phyloP scores from a whole-genome alignment of 2,797 vertebrate genomes.

The Morus bassanus region DNA sequence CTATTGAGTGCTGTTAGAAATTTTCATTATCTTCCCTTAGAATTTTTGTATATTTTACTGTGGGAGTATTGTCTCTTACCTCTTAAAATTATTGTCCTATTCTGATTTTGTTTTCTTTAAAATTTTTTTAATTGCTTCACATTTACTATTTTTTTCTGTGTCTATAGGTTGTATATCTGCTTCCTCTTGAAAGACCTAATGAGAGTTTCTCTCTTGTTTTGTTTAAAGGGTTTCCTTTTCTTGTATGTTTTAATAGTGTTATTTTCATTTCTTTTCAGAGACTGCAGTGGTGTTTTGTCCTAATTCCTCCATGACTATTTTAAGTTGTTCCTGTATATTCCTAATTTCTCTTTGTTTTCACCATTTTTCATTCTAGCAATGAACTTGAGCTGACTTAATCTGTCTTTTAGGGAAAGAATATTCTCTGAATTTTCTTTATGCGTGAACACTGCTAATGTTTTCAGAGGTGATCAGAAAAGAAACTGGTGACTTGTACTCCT shows the following conservation, averaged over 20 bases:
- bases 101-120: neutral
- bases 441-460: neutral
- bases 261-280: neutral
- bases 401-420: neutral
- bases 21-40: neutral
- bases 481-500: neutral
- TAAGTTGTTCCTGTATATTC: neutral
- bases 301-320: neutral
- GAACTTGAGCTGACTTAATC: neutral
- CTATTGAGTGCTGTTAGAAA: neutral
- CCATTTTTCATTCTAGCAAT: neutral
- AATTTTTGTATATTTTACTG: neutral
- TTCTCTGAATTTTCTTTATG: neutral
- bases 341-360: neutral
- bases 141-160: neutral
- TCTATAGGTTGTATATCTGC: neutral
- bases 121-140: neutral
- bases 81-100: neutral
- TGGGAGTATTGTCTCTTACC: neutral
- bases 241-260: neutral
- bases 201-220: neutral
- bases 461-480: neutral
- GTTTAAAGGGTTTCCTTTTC: neutral
- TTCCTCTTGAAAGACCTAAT: neutral
- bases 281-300: neutral